Conservation (phyloP, 2,113 vertebrate species). For the Lampris megalopsis region DNA sequence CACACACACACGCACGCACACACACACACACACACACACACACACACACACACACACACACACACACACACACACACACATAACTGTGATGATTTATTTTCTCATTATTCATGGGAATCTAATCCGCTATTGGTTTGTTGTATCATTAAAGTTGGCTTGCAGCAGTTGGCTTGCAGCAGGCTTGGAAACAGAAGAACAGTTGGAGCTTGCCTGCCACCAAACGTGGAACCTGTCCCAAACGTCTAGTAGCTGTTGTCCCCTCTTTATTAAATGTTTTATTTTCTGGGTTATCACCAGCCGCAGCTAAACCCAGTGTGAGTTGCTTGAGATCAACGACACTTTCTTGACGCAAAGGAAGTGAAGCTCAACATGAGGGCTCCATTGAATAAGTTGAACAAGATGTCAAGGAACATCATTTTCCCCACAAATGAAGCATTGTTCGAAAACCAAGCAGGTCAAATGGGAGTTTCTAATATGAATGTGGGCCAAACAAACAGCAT, state of each 20-base stretch:
- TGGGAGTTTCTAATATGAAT: constrained; percentile 10
- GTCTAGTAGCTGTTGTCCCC: constrained; percentile 10
- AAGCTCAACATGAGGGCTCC: not conserved
- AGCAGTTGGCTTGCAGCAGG: constrained; percentile 46
- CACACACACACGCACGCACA: not conserved
- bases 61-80: constrained; percentile 8
- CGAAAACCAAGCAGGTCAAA: constrained; percentile 13
- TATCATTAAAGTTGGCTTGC: constrained; percentile 56
- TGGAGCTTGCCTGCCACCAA: not conserved
- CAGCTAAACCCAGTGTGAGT: not conserved
- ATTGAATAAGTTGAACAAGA: constrained; percentile 18
- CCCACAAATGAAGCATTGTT: constrained; percentile 13
- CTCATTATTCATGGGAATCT: constrained; percentile 59
- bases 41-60: not conserved
- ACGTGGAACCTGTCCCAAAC: constrained; percentile 7
- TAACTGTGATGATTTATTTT: constrained; percentile 11
- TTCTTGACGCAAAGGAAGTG: constrained; percentile 7
- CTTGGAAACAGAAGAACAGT: not conserved
- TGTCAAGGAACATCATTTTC: not conserved
- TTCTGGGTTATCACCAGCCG: not conserved
- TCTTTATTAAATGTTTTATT: constrained; percentile 23
- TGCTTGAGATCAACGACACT: constrained; percentile 8
- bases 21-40: not conserved
- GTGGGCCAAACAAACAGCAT: constrained; percentile 22
- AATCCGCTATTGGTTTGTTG: constrained; percentile 51